Evolutionary conservation across 2,888 invertebrate genomes (phyloP), one percentile per base, ranked within the genome.

Genomic region (Nowickia ferox): DNA sequence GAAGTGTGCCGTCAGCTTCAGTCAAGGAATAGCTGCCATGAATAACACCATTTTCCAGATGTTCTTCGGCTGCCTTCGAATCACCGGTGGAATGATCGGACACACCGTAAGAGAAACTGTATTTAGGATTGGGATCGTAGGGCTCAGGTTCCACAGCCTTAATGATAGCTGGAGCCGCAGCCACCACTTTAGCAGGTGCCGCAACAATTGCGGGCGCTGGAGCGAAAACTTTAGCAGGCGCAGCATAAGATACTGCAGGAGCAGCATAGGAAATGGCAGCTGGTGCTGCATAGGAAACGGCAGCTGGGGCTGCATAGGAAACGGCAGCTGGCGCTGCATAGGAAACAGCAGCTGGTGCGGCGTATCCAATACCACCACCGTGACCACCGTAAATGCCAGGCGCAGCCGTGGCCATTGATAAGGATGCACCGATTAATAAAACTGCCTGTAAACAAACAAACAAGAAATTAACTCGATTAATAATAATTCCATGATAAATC

Each of bases 21-120:
- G 94, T 93, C 8, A 95, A 91, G 2, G 95, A 95, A 91, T 95
- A 95, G 84, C 93, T 94, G 9, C 95, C 95, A 89, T 95, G 95
- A 13, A 95, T 95, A 4, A 95, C 94, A 88, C 95, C 95, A 5
- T 95, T 95, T 42, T 94, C 94, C 10, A 95, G 93, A 46, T 93
- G 89, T 89, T 94, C 94, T 78, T 93, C 91, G 85, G 94, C 94
- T 86, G 93, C 93, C 88, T 94, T 94, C 61, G 93, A 93, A 90
- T 94, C 93, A 91, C 95, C 95, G 78, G 95, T 95, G 17, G 95
- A 89, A 84, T 94, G 94, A 90, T 96, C 95, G 87, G 95, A 94
- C 79, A 96, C 95, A 84, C 95, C 95, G 90, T 95, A 95, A 63
- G 95, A 94, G 92, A 94, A 96, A 74, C 95, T 95, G 90, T 96